Conservation (phyloP, 64 coral and sea anemone genomes). For the Stichodactyla mertensii region DNA sequence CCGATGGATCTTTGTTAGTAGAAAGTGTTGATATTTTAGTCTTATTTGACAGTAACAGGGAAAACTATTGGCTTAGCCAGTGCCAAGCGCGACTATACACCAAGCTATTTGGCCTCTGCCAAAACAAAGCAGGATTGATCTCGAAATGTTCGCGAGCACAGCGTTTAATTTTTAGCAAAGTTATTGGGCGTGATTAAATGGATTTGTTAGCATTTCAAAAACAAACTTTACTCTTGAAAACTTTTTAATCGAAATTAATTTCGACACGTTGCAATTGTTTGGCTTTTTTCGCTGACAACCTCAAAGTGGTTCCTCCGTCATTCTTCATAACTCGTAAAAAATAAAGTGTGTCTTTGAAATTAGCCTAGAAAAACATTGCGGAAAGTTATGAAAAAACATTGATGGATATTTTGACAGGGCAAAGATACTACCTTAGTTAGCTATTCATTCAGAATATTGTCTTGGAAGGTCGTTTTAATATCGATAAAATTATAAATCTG, state of each 20-base stretch:
- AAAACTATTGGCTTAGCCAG: constrained; percentile 1
- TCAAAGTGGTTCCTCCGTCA: neutral
- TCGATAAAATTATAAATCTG: neutral
- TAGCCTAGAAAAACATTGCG: constrained; percentile 9
- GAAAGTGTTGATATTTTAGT: neutral
- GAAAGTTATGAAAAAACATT: constrained; percentile 15
- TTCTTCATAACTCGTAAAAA: constrained; percentile 7
- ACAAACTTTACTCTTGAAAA: constrained; percentile 20
- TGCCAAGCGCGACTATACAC: neutral
- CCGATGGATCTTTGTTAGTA: constrained; percentile 14
- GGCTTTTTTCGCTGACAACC: constrained; percentile 5
- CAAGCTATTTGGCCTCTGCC: neutral
- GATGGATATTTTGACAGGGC: neutral
- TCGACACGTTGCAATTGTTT: constrained; percentile 18
- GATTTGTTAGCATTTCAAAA: constrained; percentile 28
- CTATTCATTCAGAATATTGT: neutral
- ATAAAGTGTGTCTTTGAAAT: constrained; percentile 13
- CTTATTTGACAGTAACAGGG: neutral
- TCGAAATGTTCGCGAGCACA: neutral
- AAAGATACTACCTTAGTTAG: constrained; percentile 6
- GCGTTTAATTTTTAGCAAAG: constrained; percentile 16
- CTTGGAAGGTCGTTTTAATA: neutral
- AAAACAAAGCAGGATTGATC: neutral
- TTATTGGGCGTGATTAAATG: constrained; percentile 14
- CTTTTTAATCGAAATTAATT: constrained; percentile 22